These are phyloP conservation scores for Hafferia zeledoni DNA, from an alignment of 2,797 vertebrate genomes.

Conservation along the genomic window DNA sequence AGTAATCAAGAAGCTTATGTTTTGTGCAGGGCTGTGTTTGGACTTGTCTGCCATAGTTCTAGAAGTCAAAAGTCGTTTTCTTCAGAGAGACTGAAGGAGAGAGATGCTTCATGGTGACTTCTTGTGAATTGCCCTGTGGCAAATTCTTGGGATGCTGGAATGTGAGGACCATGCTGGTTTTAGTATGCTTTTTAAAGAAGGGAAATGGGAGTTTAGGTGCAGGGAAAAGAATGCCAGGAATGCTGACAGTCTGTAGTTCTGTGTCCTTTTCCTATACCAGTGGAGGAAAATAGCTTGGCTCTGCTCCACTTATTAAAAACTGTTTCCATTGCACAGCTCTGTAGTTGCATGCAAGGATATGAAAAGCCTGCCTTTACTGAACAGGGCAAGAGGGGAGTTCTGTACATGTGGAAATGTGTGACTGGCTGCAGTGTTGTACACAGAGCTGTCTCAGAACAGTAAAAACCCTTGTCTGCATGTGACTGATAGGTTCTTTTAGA, in stretches of 20 bases:
- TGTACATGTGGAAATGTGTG: background rate
- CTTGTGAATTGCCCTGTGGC: background rate
- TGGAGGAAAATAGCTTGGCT: background rate
- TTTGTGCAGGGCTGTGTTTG: background rate
- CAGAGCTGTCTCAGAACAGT: background rate
- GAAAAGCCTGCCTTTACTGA: background rate
- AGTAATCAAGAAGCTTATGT: background rate
- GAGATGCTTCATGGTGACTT: background rate
- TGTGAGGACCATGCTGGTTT: background rate
- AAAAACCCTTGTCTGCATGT: background rate
- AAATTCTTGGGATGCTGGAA: constrained; percentile 48
- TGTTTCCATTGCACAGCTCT: background rate
- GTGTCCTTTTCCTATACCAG: constrained; percentile 21
- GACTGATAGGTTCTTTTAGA: accelerated
- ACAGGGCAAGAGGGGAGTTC: background rate
- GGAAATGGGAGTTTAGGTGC: constrained; percentile 11
- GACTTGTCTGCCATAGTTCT: background rate
- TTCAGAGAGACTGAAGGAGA: background rate
- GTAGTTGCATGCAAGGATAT: background rate
- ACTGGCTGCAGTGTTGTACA: background rate
- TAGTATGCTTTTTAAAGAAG: background rate
- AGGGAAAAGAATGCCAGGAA: constrained; percentile 68
- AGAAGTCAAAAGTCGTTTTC: background rate
- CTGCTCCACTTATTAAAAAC: background rate
- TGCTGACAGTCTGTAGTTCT: constrained; percentile 41